phyloP scores from a whole-genome alignment of 35 echinoderm and acorn worm genomes.

The Patiria miniata region DNA sequence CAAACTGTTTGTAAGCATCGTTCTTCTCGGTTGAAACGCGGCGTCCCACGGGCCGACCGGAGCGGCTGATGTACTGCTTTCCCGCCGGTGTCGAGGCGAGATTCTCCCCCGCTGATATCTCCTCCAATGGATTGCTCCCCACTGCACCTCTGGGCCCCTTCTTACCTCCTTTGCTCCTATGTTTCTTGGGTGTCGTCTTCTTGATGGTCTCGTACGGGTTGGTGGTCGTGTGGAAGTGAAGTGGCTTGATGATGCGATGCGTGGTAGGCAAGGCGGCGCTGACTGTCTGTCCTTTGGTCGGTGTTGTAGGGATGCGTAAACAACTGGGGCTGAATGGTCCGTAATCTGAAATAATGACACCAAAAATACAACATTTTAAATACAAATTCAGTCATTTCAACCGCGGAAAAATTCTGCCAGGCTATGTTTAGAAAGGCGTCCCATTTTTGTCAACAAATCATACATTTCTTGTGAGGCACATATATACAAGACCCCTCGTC shows the following conservation, averaged over 20 bases:
- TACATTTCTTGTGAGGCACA: too few species aligned
- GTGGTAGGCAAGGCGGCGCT: not conserved
- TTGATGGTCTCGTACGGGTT: constrained; percentile 27
- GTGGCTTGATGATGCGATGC: constrained; percentile 2
- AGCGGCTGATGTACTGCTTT: constrained; percentile 36
- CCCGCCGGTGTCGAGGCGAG: not conserved
- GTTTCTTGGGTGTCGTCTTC: constrained; percentile 25
- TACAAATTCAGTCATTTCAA: not conserved
- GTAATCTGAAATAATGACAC: not conserved
- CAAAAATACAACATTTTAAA: not conserved
- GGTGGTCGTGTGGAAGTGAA: constrained; percentile 53
- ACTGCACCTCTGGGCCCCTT: not conserved
- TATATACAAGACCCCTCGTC: too few species aligned
- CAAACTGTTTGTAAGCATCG: constrained; percentile 11
- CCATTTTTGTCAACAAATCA: too few species aligned
- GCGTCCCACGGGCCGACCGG: constrained; percentile 12
- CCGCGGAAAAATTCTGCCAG: too few species aligned
- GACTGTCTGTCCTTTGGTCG: not conserved
- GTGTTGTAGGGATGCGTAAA: constrained; percentile 9
- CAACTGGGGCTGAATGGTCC: not conserved
- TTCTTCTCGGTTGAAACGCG: not conserved
- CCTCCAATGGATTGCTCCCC: not conserved
- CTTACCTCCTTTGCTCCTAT: not conserved
- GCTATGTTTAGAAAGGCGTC: too few species aligned
- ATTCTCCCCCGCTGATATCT: not conserved